Evolutionary conservation across 2,888 invertebrate species (phyloP).

Genomic region (Drosophila paranaensis): DNA sequence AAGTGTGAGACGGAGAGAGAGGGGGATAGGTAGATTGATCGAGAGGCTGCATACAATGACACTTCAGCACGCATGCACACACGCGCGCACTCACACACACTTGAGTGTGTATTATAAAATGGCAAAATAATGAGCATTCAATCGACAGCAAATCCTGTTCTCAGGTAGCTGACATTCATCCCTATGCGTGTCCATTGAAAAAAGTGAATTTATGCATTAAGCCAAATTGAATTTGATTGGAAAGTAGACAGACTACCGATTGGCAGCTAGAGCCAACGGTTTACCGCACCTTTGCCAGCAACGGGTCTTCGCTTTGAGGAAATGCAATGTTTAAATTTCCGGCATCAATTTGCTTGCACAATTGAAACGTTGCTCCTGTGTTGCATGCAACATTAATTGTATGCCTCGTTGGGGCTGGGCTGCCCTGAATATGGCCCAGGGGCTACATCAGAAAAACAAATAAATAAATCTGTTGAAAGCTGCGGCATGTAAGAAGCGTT

Average conservation of each 20-base stretch:
- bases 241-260: conserved; percentile 6
- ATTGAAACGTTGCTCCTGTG: conserved; percentile 38
- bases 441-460: conserved; percentile 16
- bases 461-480: conserved; percentile 70
- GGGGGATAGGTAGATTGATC: too few relatives aligned
- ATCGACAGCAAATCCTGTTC: conserved; percentile 48
- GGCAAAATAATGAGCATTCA: conserved; percentile 80
- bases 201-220: conserved; percentile 41
- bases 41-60: conserved; percentile 40
- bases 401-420: conserved; percentile 65
- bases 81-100: conserved; percentile 29
- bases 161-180: conserved; percentile 57
- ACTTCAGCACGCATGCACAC: conserved; percentile 66
- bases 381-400: conserved; percentile 55
- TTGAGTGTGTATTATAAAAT: conserved; percentile 48
- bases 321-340: conserved; percentile 54
- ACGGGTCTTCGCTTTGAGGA: conserved; percentile 36
- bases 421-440: conserved; percentile 43
- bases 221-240: conserved; percentile 60
- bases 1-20: not conserved
- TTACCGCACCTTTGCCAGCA: not conserved
- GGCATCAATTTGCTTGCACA: conserved; percentile 65
- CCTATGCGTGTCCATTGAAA: not conserved
- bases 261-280: not conserved
- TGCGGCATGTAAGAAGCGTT: conserved; percentile 70